A percentile compares a stretch with the other conserved stretches of the same genome.
phyloP scores from a whole-genome alignment of 2,888 invertebrate genomes.

The Griposia aprilina region DNA sequence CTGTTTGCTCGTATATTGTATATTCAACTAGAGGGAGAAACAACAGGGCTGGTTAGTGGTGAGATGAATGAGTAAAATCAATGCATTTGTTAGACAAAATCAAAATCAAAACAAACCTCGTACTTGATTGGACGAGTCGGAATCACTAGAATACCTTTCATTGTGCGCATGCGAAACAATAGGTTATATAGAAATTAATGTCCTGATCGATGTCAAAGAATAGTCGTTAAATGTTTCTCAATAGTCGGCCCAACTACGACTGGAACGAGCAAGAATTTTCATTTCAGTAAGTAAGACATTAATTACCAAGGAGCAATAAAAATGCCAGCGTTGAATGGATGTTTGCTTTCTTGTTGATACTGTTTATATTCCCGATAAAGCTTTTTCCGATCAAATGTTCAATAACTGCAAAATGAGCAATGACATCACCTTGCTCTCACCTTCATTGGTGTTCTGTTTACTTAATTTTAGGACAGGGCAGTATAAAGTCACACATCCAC shows the following conservation, averaged over 20 bases:
- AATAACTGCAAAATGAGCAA: constrained; percentile 26
- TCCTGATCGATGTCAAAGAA: constrained; percentile 75
- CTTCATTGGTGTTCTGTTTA: constrained; percentile 8
- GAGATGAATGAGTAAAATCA: constrained; percentile 5
- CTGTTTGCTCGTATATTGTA: too few relatives aligned
- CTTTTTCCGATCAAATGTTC: constrained; percentile 22
- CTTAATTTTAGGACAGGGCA: constrained; percentile 21
- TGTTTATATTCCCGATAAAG: constrained; percentile 17
- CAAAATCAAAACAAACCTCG: constrained; percentile 29
- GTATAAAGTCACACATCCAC: constrained; percentile 54
- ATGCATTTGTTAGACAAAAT: constrained; percentile 19
- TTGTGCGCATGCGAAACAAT: constrained; percentile 78
- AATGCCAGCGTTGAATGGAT: constrained; percentile 46
- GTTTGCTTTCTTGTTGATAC: constrained; percentile 38
- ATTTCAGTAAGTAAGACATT: constrained; percentile 57
- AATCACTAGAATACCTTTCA: constrained; percentile 73
- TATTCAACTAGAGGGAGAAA: background rate
- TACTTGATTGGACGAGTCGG: constrained; percentile 25
- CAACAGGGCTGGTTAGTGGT: constrained; percentile 1
- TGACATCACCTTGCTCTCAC: constrained; percentile 29
- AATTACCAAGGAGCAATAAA: constrained; percentile 55
- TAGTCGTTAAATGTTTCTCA: constrained; percentile 68
- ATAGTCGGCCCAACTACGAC: constrained; percentile 40
- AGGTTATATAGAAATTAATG: constrained; percentile 81
- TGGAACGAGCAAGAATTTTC: constrained; percentile 55